Percentiles rank a stretch among this genome's conserved stretches.
Evolutionary conservation across 2,888 invertebrate genomes (phyloP).

Genomic region (Drosophila stalkeri): DNA sequence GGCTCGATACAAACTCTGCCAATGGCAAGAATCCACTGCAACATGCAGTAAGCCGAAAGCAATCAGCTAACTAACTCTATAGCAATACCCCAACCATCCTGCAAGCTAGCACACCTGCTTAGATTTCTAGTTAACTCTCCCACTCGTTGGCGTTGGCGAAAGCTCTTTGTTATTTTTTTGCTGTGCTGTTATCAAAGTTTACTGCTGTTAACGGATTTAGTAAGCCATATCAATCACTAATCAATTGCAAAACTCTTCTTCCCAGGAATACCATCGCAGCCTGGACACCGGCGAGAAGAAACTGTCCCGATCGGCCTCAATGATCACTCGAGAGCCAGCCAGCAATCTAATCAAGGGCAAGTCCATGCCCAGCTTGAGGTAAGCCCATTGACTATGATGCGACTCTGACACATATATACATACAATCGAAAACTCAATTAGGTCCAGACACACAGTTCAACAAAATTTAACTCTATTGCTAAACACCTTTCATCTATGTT

Average conservation of each 20-base stretch:
- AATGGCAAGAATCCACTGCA: conserved; percentile 87
- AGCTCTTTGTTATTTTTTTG: background rate
- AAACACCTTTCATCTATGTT: conserved; percentile 24
- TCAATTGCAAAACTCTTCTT: too few species aligned
- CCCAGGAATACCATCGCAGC: conserved; percentile 92
- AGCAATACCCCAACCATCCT: conserved; percentile 27
- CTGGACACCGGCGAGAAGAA: conserved; percentile 92
- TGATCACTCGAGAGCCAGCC: conserved; percentile 88
- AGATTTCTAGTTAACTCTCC: conserved; percentile 3
- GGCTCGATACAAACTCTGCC: conserved; percentile 87
- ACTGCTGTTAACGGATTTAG: conserved; percentile 18
- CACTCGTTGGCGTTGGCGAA: conserved; percentile 1
- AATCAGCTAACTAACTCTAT: conserved; percentile 34
- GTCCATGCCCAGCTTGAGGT: conserved; percentile 98
- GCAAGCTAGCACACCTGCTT: conserved; percentile 31
- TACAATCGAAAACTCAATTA: conserved; percentile 23
- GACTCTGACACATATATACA: too few species aligned
- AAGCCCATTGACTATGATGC: conserved; percentile 55
- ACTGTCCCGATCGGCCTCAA: conserved; percentile 90
- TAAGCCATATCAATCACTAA: background rate
- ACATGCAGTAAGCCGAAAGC: conserved; percentile 87
- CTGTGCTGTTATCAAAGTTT: conserved; percentile 35
- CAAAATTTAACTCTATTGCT: conserved; percentile 23
- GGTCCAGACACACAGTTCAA: conserved; percentile 34
- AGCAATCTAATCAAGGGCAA: conserved; percentile 95